Evolutionary conservation across 2,888 invertebrate genomes (phyloP).

Genomic region (Pristionchus mayeri): DNA sequence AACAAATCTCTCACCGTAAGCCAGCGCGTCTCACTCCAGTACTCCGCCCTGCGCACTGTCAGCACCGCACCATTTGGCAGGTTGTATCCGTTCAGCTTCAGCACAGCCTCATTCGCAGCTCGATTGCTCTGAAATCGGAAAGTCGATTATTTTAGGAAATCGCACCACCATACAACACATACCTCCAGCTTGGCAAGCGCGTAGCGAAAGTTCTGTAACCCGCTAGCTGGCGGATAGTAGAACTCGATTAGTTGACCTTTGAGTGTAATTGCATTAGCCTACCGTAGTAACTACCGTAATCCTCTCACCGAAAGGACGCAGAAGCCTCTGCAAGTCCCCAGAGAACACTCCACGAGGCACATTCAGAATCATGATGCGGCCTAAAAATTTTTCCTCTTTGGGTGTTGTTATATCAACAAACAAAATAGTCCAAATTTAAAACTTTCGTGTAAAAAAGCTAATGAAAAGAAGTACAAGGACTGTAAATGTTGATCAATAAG

Average conservation of each 20-base stretch:
- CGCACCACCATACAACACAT: background rate
- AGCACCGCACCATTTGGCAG: too few relatives aligned
- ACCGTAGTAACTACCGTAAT: background rate
- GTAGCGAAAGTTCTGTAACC: background rate
- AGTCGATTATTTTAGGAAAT: background rate
- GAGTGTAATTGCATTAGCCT: background rate
- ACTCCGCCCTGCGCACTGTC: too few relatives aligned
- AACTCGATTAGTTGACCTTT: background rate
- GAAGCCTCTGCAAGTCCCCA: background rate
- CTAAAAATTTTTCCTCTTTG: too few relatives aligned
- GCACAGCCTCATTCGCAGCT: background rate
- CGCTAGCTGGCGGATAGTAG: background rate
- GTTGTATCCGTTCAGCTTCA: background rate
- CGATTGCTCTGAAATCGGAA: background rate
- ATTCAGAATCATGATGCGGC: background rate
- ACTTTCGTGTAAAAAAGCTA: background rate
- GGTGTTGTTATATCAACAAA: background rate
- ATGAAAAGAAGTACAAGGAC: background rate
- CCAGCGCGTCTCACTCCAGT: too few relatives aligned
- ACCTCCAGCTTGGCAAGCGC: background rate
- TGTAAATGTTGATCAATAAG: too few relatives aligned
- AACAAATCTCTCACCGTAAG: too few relatives aligned
- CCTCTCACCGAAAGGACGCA: background rate
- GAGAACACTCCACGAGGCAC: background rate
- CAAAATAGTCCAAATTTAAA: background rate